These are phyloP conservation scores for Sitobion miscanthi DNA, from an alignment of 1,140 invertebrate genomes.

Conservation along the genomic window DNA sequence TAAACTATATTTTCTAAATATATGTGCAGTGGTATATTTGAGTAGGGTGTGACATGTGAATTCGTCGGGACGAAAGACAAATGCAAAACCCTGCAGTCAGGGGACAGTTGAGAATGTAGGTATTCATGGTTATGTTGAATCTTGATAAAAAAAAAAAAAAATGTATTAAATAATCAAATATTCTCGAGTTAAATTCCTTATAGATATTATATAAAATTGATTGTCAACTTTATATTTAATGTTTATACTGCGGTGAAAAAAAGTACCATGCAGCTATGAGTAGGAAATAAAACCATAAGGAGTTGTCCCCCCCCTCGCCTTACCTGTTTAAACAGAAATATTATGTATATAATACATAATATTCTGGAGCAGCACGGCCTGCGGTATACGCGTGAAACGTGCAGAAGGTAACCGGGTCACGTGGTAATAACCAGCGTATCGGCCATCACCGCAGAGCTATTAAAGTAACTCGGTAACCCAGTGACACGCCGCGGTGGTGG, in stretches of 20 bases:
- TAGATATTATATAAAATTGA: background rate
- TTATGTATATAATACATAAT: background rate
- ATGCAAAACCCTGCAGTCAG: no score
- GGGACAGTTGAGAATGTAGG: background rate
- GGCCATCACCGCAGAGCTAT: background rate
- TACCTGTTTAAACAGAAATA: background rate
- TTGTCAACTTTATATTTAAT: background rate
- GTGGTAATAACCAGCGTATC: background rate
- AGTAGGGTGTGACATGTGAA: background rate
- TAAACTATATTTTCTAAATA: no score
- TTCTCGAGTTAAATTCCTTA: no score
- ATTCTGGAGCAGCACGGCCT: background rate
- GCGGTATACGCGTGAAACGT: background rate
- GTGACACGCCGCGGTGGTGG: background rate
- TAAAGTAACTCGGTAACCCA: conserved; percentile 20
- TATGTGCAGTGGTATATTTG: no score
- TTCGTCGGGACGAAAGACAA: background rate
- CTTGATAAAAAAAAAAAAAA: no score
- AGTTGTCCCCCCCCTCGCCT: background rate
- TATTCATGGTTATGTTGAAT: background rate
- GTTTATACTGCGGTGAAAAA: background rate
- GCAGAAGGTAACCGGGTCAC: background rate
- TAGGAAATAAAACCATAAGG: background rate
- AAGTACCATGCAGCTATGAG: background rate
- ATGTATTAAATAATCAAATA: no score